Percentiles rank a stretch among this genome's conserved stretches.
phyloP scores from a whole-genome alignment of 2,888 invertebrate genomes.

The Actias luna region DNA sequence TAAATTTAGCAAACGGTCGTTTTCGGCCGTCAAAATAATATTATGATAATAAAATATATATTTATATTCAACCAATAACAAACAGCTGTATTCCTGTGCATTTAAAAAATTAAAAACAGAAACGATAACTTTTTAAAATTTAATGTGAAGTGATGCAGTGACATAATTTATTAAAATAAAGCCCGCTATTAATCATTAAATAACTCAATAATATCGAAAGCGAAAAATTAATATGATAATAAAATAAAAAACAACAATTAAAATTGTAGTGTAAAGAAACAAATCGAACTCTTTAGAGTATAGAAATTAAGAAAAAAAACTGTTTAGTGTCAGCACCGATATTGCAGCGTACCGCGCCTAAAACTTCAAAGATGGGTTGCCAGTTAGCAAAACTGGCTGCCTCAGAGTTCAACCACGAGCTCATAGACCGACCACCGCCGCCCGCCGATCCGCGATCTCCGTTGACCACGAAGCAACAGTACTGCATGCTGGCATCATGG shows the following conservation, averaged over 20 bases:
- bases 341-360: background rate
- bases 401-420: conserved; percentile 66
- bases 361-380: conserved; percentile 83
- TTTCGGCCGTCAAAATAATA: background rate
- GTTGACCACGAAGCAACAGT: conserved; percentile 91
- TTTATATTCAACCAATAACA: background rate
- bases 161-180: background rate
- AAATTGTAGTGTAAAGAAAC: too few relatives aligned
- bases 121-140: background rate
- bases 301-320: background rate
- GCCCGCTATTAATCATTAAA: background rate
- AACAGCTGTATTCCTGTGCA: background rate
- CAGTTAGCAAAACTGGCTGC: conserved; percentile 87
- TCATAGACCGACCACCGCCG: conserved; percentile 83
- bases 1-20: conserved; percentile 21
- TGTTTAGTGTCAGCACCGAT: background rate
- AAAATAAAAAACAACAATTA: background rate
- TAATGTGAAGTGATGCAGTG: background rate
- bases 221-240: background rate
- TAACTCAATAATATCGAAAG: background rate
- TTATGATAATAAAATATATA: background rate
- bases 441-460: conserved; percentile 90
- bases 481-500: conserved; percentile 94
- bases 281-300: too few relatives aligned
- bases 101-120: background rate